Base-by-base conservation (phyloP, 2,113 vertebrate genomes). In the Cyanoderma ruficeps region DNA sequence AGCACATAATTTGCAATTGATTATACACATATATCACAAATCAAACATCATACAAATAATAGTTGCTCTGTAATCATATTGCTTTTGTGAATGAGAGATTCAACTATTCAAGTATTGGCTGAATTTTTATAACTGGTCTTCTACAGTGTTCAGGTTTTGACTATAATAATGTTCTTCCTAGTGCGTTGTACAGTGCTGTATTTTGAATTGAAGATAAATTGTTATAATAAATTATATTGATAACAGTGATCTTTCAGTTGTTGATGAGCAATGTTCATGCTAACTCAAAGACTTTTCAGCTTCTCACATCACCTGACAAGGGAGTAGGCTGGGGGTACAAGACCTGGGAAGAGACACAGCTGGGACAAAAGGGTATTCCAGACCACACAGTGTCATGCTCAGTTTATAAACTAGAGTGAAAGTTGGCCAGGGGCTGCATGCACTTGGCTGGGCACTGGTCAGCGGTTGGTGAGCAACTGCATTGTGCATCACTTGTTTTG, bases 1-100 rank as follows among this genome's bases (percentile, higher is more conserved):
- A 70, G 49, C 28, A 72, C n/a, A 25, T 82, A 78, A 90, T 90
- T 95, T 89, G 37, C 46, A 92, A 78, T 84, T 89, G 91, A 90
- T 86, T 87, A 84, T 75, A 71, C 20, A 81, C 52, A 87, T 71
- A 71, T 52, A 93, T 84, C 57, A 91, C 53, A 83, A 94, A 91
- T 94, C 57, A 96, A 83, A 42, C 53, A 46, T 63, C 70, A 67
- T 84, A 78, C 59, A 91, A 84, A 71, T 81, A 92, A 63, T 74
- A 70, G 59, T 23, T 86, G 20, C 39, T 35, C n/a, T 61, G 61
- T 82, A 89, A 77, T 94, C 37, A 78, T 39, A 56, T 8, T 83
- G 85, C 60, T 90, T 95, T 87, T 84, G 22, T 84, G 87, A 90
- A 68, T 71, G 39, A 78, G 46, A 52, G 33, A 80, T 59, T 70